phyloP scores from a whole-genome alignment of 2,113 vertebrate species.

The Pogonocichla stellata region DNA sequence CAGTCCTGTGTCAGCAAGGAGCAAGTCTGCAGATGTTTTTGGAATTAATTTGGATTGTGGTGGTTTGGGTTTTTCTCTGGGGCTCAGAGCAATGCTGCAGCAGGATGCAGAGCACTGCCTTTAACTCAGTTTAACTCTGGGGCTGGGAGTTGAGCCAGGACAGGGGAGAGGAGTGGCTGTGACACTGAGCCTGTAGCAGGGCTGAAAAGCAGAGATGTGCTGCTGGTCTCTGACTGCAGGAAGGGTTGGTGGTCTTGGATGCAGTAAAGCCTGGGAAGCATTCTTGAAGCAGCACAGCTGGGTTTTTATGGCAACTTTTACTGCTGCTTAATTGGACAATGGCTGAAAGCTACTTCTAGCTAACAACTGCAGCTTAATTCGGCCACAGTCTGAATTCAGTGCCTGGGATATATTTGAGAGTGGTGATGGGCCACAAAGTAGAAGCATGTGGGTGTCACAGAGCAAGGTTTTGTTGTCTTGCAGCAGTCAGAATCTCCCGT shows the following conservation, averaged over 20 bases:
- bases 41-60: background rate
- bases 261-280: background rate
- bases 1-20: background rate
- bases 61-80: background rate
- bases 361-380: background rate
- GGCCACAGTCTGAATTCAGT: background rate
- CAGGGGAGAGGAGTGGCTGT: background rate
- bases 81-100: background rate
- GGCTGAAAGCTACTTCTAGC: background rate
- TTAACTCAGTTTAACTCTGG: background rate
- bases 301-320: constrained; percentile 2
- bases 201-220: background rate
- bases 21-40: background rate
- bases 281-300: background rate
- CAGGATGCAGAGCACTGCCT: background rate
- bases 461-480: background rate
- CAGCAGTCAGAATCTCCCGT: background rate
- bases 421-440: background rate
- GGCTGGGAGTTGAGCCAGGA: background rate
- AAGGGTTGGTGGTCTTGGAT: background rate
- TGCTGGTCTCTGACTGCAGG: background rate
- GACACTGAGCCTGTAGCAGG: background rate
- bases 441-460: background rate
- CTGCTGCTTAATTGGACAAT: background rate
- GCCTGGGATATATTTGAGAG: background rate